Evolutionary conservation across 2,888 invertebrate species (phyloP), one percentile per base, ranked within the genome.

Genomic region (Chalcis sispes): DNA sequence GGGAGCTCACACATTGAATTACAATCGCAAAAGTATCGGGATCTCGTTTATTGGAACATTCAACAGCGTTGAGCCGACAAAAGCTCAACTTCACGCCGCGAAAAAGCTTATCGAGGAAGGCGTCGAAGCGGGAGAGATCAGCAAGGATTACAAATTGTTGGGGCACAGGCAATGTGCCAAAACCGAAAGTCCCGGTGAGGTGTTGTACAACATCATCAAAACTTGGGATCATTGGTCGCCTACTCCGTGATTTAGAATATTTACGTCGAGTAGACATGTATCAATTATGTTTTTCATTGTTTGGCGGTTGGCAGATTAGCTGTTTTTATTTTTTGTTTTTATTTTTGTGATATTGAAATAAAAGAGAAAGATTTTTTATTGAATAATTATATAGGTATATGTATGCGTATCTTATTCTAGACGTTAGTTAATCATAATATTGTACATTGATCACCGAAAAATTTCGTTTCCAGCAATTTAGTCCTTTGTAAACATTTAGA

Each of bases 41-140:
- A 92, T 95, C 8, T 93, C 93, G 3, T 94, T 94, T 81, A 92
- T 95, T 71, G 95, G 95, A 8, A 94, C 93, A 0, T 95, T 94
- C 80, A 92, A 91, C 58, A 89, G 84, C 0, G 86, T 88, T 0
- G 77, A 69, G 42, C 88, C 88, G 0, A 75, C 80, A 1, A 56
- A 80, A n/a, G 32, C 23, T 8, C 88, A 88, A 83, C 80, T 95
- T 0, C 89, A 90, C 20, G 93, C 93, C 0, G 93, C 93, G 2
- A 87, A 90, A 58, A 90, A 91, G 75, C 87, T 95, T 0, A 91
- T 95, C 15, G 89, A 90, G 15, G 85, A 90, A 54, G 95, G 94
- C 0, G 91, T 95, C 0, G 87, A 90, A 15, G n/a, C 46, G 40
- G 92, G 92, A 0, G 93, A 93, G 83, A 90, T 95, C 13, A 87